These are phyloP conservation scores for Kryptolebias ocellatus DNA, from an alignment of 2,797 vertebrate genomes.

Conservation along the genomic window DNA sequence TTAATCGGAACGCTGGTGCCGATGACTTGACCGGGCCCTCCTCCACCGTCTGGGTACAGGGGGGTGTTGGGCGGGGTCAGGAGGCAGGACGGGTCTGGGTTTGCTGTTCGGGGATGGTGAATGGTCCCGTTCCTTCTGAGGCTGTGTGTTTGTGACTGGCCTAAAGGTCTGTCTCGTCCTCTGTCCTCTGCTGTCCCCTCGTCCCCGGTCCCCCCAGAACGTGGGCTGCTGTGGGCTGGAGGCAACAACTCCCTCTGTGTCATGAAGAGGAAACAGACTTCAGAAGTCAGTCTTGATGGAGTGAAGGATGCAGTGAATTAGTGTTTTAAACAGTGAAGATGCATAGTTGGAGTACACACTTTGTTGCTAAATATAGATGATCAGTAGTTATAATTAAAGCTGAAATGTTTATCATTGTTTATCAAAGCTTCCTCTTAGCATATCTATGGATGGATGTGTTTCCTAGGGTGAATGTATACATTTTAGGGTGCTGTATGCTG, in stretches of 20 bases:
- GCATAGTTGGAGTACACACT: background rate
- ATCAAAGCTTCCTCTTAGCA: constrained; percentile 1
- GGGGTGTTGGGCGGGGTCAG: constrained; percentile 92
- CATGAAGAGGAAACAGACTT: constrained; percentile 12
- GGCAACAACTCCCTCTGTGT: constrained; percentile 78
- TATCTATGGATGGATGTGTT: constrained; percentile 31
- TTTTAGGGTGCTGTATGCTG: constrained; percentile 65
- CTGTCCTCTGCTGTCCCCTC: constrained; percentile 51
- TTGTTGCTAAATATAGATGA: background rate
- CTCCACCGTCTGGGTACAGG: constrained; percentile 80
- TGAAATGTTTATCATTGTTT: background rate
- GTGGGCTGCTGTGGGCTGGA: constrained; percentile 74
- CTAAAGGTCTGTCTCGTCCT: constrained; percentile 55
- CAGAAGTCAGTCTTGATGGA: constrained; percentile 5
- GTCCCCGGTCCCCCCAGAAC: constrained; percentile 51
- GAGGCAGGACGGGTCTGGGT: constrained; percentile 86
- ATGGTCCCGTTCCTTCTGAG: constrained; percentile 73
- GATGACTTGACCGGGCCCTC: constrained; percentile 24
- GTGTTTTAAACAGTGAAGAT: background rate
- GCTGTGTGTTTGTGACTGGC: constrained; percentile 71
- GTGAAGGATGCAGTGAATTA: background rate
- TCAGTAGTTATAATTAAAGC: constrained; percentile 1
- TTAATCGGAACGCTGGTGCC: constrained; percentile 60
- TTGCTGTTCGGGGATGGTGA: constrained; percentile 60
- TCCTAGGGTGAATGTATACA: constrained; percentile 35